Evolutionary conservation across 2,888 invertebrate genomes (phyloP), one percentile per base, ranked within the genome.

Genomic region (Choristoneura rosaceana): DNA sequence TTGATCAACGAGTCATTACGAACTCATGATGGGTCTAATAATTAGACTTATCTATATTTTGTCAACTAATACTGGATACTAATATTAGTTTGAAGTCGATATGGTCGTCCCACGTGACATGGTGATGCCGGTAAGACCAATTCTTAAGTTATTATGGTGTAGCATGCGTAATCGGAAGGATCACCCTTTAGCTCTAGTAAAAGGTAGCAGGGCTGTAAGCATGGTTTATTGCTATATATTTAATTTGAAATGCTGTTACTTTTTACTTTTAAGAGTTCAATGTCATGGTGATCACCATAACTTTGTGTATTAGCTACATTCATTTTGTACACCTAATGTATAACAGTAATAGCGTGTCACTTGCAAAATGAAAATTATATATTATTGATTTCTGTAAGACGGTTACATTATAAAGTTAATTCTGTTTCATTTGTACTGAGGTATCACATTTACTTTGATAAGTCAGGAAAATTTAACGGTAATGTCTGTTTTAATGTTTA

Each of bases 371-470:
- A 67, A 63, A 25, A 83, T 25, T 1, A 25, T 84, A 84, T 83
- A 82, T 80, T 75, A 84, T 83, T 86, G 79, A 79, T 87, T 87
- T 84, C 84, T 85, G 81, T 83, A 82, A 82, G 82, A 78, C 76
- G 77, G 79, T 80, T 75, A 76, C 76, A 77, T 83, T 80, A 79
- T 80, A 84, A 77, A 79, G 75, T 81, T 76, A 77, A 83, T 81
- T 78, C 78, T 79, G 58, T 82, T 84, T 80, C 80, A 81, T 82
- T 83, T 76, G 74, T 77, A 80, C 80, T 83, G 80, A 81, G 75
- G 73, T 76, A 75, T 79, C 75, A 82, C 65, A 80, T 82, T 82
- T 85, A 84, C 84, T 84, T 84, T 78, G 79, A 76, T 82, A 82
- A 82, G 79, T 81, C 79, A 80, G 77, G 76, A 79, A 77, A 81